Percentiles rank a stretch among this genome's conserved stretches.
Evolutionary conservation across 2,888 invertebrate genomes (phyloP).

Genomic region (Agriopis leucophaearia): DNA sequence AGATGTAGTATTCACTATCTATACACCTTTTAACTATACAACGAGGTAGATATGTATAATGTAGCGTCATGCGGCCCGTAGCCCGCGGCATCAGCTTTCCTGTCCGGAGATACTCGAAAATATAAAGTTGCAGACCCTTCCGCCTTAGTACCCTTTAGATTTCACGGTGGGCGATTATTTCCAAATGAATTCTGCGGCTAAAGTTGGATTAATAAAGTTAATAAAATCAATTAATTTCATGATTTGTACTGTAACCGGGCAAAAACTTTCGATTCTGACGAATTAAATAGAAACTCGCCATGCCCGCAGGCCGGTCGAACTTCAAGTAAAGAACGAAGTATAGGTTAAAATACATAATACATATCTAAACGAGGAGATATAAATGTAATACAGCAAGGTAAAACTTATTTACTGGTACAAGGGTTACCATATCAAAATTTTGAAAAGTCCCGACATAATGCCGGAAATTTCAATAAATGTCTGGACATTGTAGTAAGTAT

Average conservation of each 20-base stretch:
- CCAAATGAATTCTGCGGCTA: conserved; percentile 35
- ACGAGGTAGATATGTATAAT: conserved; percentile 1
- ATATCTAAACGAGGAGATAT: no score
- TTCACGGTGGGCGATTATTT: conserved; percentile 30
- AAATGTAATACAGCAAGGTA: neutral
- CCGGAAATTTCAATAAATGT: no score
- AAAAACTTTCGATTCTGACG: conserved; percentile 27
- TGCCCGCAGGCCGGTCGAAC: neutral
- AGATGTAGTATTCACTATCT: conserved; percentile 54
- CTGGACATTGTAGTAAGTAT: no score
- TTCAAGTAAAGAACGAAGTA: conserved; percentile 1
- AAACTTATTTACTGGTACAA: no score
- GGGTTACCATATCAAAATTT: no score
- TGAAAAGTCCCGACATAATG: no score
- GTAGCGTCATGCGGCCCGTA: conserved; percentile 3
- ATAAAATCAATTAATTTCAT: conserved; percentile 34
- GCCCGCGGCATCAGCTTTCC: conserved; percentile 26
- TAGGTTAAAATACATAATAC: neutral
- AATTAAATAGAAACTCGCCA: conserved; percentile 20
- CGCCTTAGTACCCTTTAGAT: conserved; percentile 27
- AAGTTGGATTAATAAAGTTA: conserved; percentile 40
- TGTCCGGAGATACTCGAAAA: conserved; percentile 14
- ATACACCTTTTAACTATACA: conserved; percentile 1
- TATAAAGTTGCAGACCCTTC: conserved; percentile 34
- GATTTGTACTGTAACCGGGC: conserved; percentile 31